A percentile compares a stretch with the other conserved stretches of the same genome.
These are phyloP conservation scores for Pithys albifrons DNA, from an alignment of 2,113 vertebrate species.

Conservation along the genomic window DNA sequence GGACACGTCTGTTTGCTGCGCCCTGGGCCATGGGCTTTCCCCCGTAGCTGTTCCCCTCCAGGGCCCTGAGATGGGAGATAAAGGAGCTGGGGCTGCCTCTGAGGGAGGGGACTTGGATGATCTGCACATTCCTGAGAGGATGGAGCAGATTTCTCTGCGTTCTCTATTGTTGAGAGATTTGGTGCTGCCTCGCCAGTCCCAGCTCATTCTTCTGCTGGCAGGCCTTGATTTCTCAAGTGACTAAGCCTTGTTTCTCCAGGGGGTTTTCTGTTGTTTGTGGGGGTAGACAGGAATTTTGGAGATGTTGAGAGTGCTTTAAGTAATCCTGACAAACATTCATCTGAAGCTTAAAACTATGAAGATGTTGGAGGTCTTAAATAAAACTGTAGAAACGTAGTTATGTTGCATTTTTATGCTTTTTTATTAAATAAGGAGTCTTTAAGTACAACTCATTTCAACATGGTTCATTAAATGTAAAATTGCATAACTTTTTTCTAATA, in stretches of 20 bases:
- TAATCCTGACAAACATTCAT: neutral
- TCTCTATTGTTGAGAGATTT: neutral
- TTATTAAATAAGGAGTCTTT: neutral
- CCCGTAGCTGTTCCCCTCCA: neutral
- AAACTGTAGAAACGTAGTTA: neutral
- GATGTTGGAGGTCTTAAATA: neutral
- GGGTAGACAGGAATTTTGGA: neutral
- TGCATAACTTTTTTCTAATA: neutral
- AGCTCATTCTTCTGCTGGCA: neutral
- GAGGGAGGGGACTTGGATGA: neutral
- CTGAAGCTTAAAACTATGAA: neutral
- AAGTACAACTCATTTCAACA: neutral
- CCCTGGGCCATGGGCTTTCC: constrained; percentile 53
- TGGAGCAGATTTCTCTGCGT: constrained; percentile 8
- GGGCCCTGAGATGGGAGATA: constrained; percentile 28
- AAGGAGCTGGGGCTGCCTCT: neutral
- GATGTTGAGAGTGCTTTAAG: neutral
- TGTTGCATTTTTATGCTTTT: neutral
- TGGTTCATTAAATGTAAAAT: neutral
- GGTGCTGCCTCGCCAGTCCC: constrained; percentile 12
- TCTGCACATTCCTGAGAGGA: neutral
- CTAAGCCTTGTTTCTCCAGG: constrained; percentile 10
- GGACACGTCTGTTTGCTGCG: constrained; percentile 15
- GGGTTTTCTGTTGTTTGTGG: neutral
- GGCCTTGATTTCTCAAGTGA: neutral